Base-by-base conservation (phyloP, 2,113 vertebrate species). In the Gallinago paraguaiae region DNA sequence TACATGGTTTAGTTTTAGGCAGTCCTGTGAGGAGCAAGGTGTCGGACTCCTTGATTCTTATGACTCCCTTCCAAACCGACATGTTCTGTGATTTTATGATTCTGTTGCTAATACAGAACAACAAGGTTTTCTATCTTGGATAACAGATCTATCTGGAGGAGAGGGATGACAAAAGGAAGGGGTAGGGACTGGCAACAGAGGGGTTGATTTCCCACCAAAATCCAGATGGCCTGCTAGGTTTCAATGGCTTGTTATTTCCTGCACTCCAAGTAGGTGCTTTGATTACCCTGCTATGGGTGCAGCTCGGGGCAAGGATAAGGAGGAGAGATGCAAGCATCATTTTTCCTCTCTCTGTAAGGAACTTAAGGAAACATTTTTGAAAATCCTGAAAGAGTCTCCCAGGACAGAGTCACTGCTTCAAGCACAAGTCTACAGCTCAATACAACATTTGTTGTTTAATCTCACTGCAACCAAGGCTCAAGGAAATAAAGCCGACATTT, bases 1-100 rank as follows among this genome's bases (percentile, higher is more conserved):
- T 20, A 33, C 27, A 23, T 9, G 22, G 17, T 33, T 57, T 64
- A 56, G 7, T 70, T 69, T 69, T 70, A 48, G 30, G 9, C 20
- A 50, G 30, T 11, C 3, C 10, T 23, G 10, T 0, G 0, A 84
- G 9, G 4, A 77, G 7, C 11, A 71, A 27, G 25, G 43, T 45
- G 5, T 45, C 57, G 14, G 11, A 31, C n/a, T 46, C 0, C 0
- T 7, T 31, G 16, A 22, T 57, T 3, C 17, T 64, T 57, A 71
- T 17, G 12, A 16, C 10, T 90, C 14, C 20, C 22, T 57, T 64
- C 31, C 41, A 56, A 33, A 19, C 45, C 35, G 20, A 59, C 17
- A 35, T 51, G 7, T 56, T 71, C 65, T 80, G n/a, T 4, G 11
- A 33, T 57, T 33, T n/a, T 60, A 15, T 9, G 23, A 41, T 56